Base-by-base conservation (phyloP, 2,113 vertebrate species). In the Phyllostomus discolor region DNA sequence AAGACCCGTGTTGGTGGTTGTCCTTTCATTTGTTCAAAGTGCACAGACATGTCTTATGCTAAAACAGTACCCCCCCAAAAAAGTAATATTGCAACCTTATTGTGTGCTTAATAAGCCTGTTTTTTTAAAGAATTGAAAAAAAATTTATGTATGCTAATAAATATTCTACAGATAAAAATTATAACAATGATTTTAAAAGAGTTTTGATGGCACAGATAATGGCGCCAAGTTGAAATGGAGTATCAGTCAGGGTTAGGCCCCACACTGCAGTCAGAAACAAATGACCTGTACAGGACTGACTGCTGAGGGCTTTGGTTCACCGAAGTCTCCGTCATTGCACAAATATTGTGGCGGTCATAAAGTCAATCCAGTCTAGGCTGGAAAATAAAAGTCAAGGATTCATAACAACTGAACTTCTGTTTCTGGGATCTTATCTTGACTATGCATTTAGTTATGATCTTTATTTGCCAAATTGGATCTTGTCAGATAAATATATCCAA, bases 221-320 rank as follows among this genome's bases (percentile, higher is more conserved):
- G 38, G 12, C 33, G 62, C 14, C 43, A 57, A 66, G 17, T 62
- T 79, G 50, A 62, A 70, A 22, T 52, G 50, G 52, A 38, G 0
- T 62, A 5, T 84, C 4, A 0, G 35, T 66, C 28, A 88, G 85
- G 15, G 0, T 46, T 57, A 52, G 1, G 14, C 52, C 10, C 28
- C 12, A 88, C 19, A 33, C 66, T 72, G 59, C 57, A 20, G n/a
- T 54, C 8, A 43, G n/a, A 76, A 80, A 38, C 24, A 73, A 76
- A 43, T 66, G 10, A 1, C 1, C 1, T 73, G 0, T 73, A 7
- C 1, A 54, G 1, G 28, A 76, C 24, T 28, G 4, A 0, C 5
- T 38, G 24, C 10, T 4, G 46, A 88, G 38, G 0, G 1, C 43
- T 70, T 87, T 62, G 1, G 24, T 67, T 78, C 26, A 50, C 10